Percentiles rank a stretch among this genome's conserved stretches.
Evolutionary conservation across 2,888 invertebrate species (phyloP).

Genomic region (Candidula unifasciata): DNA sequence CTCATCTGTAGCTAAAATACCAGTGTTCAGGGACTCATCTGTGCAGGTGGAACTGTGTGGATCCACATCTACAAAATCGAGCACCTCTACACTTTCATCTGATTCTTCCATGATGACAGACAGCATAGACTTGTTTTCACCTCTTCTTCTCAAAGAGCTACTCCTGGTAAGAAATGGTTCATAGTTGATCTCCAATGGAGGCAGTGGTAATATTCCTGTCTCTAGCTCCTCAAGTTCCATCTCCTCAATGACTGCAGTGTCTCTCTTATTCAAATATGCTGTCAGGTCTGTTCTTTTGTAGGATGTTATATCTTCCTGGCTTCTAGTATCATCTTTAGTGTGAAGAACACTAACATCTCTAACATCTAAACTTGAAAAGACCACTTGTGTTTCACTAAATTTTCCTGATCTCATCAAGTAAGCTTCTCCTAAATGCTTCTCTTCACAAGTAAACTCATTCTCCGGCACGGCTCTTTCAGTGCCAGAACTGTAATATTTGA

Average conservation of each 20-base stretch:
- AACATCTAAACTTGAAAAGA: background rate
- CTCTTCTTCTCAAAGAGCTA: background rate
- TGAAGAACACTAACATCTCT: background rate
- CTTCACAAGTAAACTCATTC: background rate
- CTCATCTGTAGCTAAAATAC: background rate
- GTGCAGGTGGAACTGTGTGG: background rate
- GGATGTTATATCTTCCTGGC: background rate
- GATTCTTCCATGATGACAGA: constrained; percentile 35
- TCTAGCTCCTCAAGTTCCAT: background rate
- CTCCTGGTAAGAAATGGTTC: constrained; percentile 33
- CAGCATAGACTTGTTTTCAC: background rate
- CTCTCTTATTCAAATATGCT: background rate
- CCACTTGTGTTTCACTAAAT: background rate
- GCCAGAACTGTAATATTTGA: background rate
- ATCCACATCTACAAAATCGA: background rate
- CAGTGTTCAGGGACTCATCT: background rate
- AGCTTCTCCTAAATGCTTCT: background rate
- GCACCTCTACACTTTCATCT: constrained; percentile 15
- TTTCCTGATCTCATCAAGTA: too few relatives aligned
- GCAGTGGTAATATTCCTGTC: too few relatives aligned
- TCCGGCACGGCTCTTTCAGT: background rate
- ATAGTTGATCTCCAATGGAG: constrained; percentile 35
- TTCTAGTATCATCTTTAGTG: background rate
- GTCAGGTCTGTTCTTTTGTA: background rate
- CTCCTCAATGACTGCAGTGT: background rate